Evolutionary conservation across 2,113 vertebrate species (phyloP).

Genomic region (Illadopsis cleaveri): DNA sequence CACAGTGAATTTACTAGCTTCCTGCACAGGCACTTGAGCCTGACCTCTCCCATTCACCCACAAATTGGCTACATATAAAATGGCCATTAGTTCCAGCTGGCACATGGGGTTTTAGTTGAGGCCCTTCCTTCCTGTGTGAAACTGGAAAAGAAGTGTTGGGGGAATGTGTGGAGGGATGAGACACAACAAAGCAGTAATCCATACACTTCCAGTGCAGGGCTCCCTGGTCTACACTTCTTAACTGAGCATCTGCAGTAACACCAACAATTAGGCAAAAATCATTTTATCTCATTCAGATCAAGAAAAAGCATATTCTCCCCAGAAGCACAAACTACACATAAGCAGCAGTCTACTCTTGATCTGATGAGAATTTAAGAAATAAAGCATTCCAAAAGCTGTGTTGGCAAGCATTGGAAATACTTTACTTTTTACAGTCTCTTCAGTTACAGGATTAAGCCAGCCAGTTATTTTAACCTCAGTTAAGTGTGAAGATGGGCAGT

Average conservation of each 20-base stretch:
- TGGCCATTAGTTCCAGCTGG: not conserved
- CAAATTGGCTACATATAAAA: not conserved
- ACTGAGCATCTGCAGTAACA: not conserved
- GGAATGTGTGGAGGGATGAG: not conserved
- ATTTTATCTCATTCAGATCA: not conserved
- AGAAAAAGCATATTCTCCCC: not conserved
- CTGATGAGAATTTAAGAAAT: not conserved
- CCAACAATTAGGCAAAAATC: not conserved
- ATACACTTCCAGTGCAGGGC: not conserved
- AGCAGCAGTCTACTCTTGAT: not conserved
- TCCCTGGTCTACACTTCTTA: not conserved
- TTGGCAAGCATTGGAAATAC: not conserved
- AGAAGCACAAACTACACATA: rapidly evolving
- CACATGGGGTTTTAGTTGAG: not conserved
- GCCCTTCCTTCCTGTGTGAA: not conserved
- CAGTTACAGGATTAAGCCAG: not conserved
- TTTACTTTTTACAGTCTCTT: not conserved
- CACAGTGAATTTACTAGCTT: not conserved
- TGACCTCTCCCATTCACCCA: not conserved
- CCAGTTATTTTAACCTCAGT: not conserved
- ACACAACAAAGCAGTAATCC: not conserved
- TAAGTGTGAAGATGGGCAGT: not conserved
- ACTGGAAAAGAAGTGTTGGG: not conserved
- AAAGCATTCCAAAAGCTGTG: not conserved
- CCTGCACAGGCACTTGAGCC: not conserved